Evolutionary conservation across 2,888 invertebrate genomes (phyloP).

Genomic region (Conchocele bisecta): DNA sequence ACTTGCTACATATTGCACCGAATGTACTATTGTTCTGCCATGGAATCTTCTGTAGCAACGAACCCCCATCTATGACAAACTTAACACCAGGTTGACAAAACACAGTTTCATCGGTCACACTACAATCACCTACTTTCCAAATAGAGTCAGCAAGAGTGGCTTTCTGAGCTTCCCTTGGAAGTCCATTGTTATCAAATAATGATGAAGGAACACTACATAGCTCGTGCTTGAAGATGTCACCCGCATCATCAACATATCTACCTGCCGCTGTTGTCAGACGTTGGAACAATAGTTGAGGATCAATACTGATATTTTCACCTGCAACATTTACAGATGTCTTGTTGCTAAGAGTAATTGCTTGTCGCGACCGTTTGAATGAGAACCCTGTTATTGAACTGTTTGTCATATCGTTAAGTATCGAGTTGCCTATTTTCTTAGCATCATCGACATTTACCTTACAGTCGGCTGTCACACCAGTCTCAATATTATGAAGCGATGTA

Average conservation of each 20-base stretch:
- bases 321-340: background rate
- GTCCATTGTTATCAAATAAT: background rate
- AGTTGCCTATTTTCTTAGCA: background rate
- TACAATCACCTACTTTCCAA: background rate
- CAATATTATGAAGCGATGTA: background rate
- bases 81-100: background rate
- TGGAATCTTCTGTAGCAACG: background rate
- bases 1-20: slow-evolving; percentile 1
- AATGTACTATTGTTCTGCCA: slow-evolving; percentile 10
- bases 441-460: slow-evolving; percentile 3
- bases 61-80: slow-evolving; percentile 4
- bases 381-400: background rate
- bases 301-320: background rate
- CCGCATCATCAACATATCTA: background rate
- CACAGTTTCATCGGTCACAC: background rate
- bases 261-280: background rate
- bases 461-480: slow-evolving; percentile 15
- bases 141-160: background rate
- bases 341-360: background rate
- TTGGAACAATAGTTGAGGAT: slow-evolving; percentile 3
- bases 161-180: slow-evolving; percentile 1
- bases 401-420: background rate
- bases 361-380: slow-evolving; percentile 3
- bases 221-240: slow-evolving; percentile 1
- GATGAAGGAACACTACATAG: background rate